Percentiles rank a stretch among this genome's conserved stretches.
Evolutionary conservation across 2,888 invertebrate species (phyloP).

Genomic region (Phyto melanocephala): DNA sequence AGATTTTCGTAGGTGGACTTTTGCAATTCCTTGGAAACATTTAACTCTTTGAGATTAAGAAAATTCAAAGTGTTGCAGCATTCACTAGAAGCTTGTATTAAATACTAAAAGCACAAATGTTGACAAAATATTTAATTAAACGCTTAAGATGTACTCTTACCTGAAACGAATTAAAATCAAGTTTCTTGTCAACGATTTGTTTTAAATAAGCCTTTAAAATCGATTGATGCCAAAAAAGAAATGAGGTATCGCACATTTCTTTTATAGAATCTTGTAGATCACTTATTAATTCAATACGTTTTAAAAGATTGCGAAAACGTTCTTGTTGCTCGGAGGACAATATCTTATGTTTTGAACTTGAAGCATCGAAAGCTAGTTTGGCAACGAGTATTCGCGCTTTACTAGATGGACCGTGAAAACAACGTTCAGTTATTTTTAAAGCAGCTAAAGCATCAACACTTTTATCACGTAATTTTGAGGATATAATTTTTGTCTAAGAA

Average conservation of each 20-base stretch:
- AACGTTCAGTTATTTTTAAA: conserved; percentile 85
- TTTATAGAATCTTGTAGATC: conserved; percentile 82
- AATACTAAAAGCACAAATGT: conserved; percentile 77
- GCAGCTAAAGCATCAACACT: conserved; percentile 86
- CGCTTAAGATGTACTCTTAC: conserved; percentile 61
- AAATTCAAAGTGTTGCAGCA: conserved; percentile 70
- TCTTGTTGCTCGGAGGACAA: conserved; percentile 82
- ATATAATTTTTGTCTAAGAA: conserved; percentile 82
- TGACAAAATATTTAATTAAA: background rate
- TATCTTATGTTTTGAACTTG: conserved; percentile 80
- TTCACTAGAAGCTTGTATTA: conserved; percentile 80
- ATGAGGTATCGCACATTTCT: conserved; percentile 85
- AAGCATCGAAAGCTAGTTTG: conserved; percentile 84
- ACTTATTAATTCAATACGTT: conserved; percentile 83
- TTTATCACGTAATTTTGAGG: conserved; percentile 83
- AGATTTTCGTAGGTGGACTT: conserved; percentile 76
- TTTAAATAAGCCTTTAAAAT: conserved; percentile 88
- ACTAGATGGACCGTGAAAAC: conserved; percentile 83
- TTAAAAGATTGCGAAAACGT: conserved; percentile 82
- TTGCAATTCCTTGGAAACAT: conserved; percentile 69
- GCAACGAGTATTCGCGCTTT: conserved; percentile 83
- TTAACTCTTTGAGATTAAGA: conserved; percentile 67
- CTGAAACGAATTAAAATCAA: conserved; percentile 80
- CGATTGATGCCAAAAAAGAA: conserved; percentile 90
- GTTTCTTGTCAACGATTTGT: conserved; percentile 84